These are phyloP conservation scores for Coracias cyanogaster DNA, from an alignment of 2,797 vertebrate genomes.

Conservation along the genomic window DNA sequence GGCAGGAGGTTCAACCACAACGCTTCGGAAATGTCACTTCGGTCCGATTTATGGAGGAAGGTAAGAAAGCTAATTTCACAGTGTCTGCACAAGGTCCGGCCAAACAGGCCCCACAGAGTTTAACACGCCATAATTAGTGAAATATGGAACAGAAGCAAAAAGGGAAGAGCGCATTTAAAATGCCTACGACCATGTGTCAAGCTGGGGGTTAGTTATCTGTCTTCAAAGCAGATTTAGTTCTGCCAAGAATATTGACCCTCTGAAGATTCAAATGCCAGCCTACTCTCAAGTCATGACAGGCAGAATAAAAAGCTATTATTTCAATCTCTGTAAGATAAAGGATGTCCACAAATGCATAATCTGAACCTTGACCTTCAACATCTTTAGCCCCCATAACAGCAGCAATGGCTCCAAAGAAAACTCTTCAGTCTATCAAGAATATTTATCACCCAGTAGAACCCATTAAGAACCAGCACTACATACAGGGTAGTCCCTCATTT, in stretches of 20 bases:
- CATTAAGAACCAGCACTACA: neutral
- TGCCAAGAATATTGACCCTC: constrained; percentile 46
- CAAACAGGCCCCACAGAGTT: constrained; percentile 68
- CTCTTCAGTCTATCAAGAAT: neutral
- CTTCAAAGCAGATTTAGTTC: constrained; percentile 44
- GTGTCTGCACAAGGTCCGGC: constrained; percentile 81
- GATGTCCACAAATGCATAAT: neutral
- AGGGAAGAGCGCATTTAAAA: constrained; percentile 62
- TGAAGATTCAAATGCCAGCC: constrained; percentile 26
- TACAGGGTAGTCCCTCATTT: neutral
- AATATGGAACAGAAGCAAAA: constrained; percentile 45
- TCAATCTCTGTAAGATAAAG: neutral
- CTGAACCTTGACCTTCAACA: neutral
- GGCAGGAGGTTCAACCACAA: neutral
- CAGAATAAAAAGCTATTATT: constrained; percentile 8
- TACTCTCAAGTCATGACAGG: neutral
- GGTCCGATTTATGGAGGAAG: constrained; percentile 69
- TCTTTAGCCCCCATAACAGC: neutral
- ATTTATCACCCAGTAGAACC: neutral
- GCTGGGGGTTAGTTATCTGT: constrained; percentile 36
- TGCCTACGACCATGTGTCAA: neutral
- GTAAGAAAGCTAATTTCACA: constrained; percentile 88
- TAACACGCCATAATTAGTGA: constrained; percentile 79
- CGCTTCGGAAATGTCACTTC: constrained; percentile 72
- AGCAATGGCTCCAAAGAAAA: constrained; percentile 4